Conservation (phyloP, 1,140 invertebrate species). For the Cotesia chilonis region DNA sequence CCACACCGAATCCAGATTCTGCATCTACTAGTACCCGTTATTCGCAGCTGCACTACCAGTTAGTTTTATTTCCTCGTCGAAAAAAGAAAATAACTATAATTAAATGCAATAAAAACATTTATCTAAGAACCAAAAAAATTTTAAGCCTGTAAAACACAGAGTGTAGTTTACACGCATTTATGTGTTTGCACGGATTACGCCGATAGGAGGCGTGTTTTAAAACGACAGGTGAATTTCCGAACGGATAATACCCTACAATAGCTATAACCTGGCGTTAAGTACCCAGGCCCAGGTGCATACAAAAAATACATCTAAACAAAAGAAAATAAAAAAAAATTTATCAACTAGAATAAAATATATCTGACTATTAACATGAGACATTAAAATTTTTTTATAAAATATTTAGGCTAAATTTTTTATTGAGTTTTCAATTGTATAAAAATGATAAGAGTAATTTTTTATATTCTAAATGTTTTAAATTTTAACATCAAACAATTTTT, state of each 20-base stretch:
- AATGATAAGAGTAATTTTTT: no score
- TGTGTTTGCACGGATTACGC: slow-evolving; percentile 13
- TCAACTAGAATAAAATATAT: slow-evolving; percentile 5
- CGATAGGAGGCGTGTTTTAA: background rate
- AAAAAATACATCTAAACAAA: background rate
- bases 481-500: background rate
- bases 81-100: background rate
- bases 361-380: no score
- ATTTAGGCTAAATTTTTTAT: no score
- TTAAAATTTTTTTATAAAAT: no score
- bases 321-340: background rate
- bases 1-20: slow-evolving; percentile 17
- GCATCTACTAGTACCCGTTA: background rate
- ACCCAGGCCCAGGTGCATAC: slow-evolving; percentile 29
- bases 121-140: no score
- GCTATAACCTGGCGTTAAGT: slow-evolving; percentile 33
- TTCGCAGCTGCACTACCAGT: background rate
- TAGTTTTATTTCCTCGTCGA: background rate
- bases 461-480: no score
- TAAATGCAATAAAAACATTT: background rate
- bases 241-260: slow-evolving; percentile 18
- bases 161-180: slow-evolving; percentile 18
- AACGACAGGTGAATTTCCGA: slow-evolving; percentile 30
- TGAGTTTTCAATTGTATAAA: no score
- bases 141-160: background rate